Base-by-base conservation (phyloP, 2,888 invertebrate species). In the Megaustenia siamemsis region DNA sequence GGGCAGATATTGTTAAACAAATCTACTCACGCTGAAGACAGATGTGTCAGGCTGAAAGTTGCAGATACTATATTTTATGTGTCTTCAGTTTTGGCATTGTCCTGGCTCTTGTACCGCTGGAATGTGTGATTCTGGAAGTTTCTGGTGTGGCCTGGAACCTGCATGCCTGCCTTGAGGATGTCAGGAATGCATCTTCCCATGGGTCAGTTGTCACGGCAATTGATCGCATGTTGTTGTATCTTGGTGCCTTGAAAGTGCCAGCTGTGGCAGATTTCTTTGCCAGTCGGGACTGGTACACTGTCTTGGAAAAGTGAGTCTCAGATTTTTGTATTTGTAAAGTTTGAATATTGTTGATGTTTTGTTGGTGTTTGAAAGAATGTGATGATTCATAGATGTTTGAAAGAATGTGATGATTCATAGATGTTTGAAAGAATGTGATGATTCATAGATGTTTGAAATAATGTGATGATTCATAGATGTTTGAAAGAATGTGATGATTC, bases 131-230 rank as follows among this genome's bases (percentile, higher is more conserved):
- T 49, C 83, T 87, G n/a, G 83, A 86, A 66, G 88, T 89, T 40
- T 90, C 90, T 24, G 89, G 90, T 79, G 75, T 92, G 35, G 87
- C 88, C n/a, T 89, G 89, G 83, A 90, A 90, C 6, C 84, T 93
- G 24, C 90, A 90, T 86, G 85, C 89, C 43, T 88, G 87, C 21
- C 78, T 93, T 18, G 84, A 90, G 77, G 88, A 89, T 40, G 90
- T 93, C 71, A 87, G 89, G 68, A 93, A 93, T 83, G 93, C 93
- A 18, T 92, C 92, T 0, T 91, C 91, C 0, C 93, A 93, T 84
- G 84, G 60, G 28, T 87, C 87, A 10, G 92, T 92, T 71, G 89
- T 85, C 18, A 38, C 87, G 21, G 90, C 90, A 35, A 86, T 93
- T n/a, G 86, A 86, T 35, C 82, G 87, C 53, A 88, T 93, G 38